Conservation (phyloP, 2,113 vertebrate species). For the Noturus placidus region DNA sequence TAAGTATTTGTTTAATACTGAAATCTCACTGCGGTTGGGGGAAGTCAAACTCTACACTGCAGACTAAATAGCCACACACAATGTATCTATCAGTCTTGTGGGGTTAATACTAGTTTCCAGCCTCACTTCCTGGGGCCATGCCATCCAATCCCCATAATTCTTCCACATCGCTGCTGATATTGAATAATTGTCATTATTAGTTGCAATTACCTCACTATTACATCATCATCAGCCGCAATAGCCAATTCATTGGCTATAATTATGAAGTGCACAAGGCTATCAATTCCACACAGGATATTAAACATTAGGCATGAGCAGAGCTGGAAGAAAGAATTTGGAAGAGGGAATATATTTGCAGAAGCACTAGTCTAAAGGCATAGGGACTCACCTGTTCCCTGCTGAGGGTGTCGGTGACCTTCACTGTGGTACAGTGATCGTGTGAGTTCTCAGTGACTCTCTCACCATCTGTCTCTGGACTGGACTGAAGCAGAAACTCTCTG, state of each 20-base stretch:
- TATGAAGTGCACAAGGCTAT: conserved; percentile 18
- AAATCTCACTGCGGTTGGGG: not conserved
- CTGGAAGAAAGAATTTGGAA: too few species aligned
- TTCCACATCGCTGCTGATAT: conserved; percentile 21
- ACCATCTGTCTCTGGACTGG: conserved; percentile 32
- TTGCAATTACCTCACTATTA: conserved; percentile 42
- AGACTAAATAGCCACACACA: not conserved
- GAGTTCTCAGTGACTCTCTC: conserved; percentile 21
- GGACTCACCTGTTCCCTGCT: conserved; percentile 29
- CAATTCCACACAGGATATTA: conserved; percentile 47
- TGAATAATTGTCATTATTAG: conserved; percentile 41
- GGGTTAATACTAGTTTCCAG: too few species aligned
- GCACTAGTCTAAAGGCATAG: conserved; percentile 31
- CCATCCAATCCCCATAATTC: conserved; percentile 13
- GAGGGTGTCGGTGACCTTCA: conserved; percentile 23
- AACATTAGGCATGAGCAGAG: conserved; percentile 26
- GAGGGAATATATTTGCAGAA: conserved; percentile 12
- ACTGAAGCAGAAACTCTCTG: not conserved
- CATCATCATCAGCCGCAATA: conserved; percentile 35
- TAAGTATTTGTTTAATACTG: not conserved
- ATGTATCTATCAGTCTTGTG: not conserved
- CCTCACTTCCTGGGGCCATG: not conserved
- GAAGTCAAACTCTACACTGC: not conserved
- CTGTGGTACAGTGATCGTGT: conserved; percentile 3
- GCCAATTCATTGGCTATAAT: conserved; percentile 29